Conservation (phyloP, 2,113 vertebrate genomes). For the Austrofundulus limnaeus region DNA sequence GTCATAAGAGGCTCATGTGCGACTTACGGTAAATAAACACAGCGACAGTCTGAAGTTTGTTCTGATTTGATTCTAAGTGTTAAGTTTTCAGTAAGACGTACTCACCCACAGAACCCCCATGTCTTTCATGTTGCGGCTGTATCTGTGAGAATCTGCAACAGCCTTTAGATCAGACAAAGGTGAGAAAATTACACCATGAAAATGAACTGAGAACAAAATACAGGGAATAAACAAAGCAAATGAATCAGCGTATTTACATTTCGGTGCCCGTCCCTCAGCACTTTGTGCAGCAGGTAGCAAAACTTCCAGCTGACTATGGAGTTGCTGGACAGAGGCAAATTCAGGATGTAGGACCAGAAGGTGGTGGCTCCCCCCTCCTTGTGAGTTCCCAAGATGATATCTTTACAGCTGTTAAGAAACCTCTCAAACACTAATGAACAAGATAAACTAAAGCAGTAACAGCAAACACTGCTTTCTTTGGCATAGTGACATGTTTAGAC, state of each 20-base stretch:
- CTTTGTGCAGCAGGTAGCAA: conserved; percentile 95
- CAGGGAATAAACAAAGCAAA: not conserved
- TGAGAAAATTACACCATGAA: not conserved
- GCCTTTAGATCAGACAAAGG: conserved; percentile 29
- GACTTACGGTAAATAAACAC: too few relatives aligned
- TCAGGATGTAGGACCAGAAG: conserved; percentile 89
- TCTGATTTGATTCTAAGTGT: too few relatives aligned
- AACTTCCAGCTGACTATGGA: conserved; percentile 96
- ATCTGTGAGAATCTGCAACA: conserved; percentile 53
- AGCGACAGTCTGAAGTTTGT: too few relatives aligned
- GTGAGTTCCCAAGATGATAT: conserved; percentile 89
- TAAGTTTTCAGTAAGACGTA: not conserved
- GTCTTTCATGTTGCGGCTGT: conserved; percentile 56
- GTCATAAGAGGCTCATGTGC: too few relatives aligned
- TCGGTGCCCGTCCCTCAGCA: conserved; percentile 90
- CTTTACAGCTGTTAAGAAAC: conserved; percentile 77
- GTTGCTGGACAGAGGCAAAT: conserved; percentile 90
- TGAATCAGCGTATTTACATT: conserved; percentile 72
- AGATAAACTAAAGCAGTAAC: not conserved
- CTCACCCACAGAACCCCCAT: conserved; percentile 74
- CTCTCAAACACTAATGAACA: not conserved
- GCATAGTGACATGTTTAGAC: too few relatives aligned
- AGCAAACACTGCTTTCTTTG: not conserved
- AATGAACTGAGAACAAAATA: accelerated
- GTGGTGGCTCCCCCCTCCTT: conserved; percentile 91